These are phyloP conservation scores for Molossus molossus DNA, from an alignment of 2,797 vertebrate genomes.

Conservation along the genomic window DNA sequence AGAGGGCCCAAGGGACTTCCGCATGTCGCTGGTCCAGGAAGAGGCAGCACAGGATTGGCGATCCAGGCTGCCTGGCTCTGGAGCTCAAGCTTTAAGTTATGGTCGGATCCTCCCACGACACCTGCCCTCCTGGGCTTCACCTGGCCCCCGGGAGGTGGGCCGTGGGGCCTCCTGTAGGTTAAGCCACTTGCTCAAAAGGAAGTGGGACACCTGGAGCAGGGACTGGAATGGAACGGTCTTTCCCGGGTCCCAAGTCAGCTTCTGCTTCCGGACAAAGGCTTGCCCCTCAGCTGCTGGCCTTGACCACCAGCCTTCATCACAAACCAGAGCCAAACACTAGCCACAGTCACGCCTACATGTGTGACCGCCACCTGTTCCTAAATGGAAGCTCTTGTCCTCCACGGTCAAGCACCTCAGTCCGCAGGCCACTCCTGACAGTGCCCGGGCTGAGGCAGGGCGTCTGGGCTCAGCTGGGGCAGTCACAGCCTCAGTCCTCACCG, in stretches of 20 bases:
- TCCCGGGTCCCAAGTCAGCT: fast-evolving
- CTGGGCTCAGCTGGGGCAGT: background rate
- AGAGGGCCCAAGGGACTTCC: background rate
- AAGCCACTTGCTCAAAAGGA: background rate
- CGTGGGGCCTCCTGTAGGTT: fast-evolving
- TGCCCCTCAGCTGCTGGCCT: background rate
- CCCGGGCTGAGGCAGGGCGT: background rate
- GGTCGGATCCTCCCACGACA: fast-evolving
- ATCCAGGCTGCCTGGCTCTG: too few species aligned
- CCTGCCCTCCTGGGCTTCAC: background rate
- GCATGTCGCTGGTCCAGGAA: background rate
- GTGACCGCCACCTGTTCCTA: background rate
- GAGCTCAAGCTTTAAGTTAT: background rate
- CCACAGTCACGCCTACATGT: fast-evolving
- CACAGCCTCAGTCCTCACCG: fast-evolving
- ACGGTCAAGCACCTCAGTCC: background rate
- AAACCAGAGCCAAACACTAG: background rate
- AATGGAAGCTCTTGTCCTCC: fast-evolving
- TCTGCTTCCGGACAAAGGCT: background rate
- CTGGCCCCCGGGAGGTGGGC: fast-evolving
- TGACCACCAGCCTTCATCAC: background rate
- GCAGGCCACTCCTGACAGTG: fast-evolving
- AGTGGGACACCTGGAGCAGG: fast-evolving
- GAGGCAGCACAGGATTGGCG: fast-evolving
- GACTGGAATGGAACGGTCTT: background rate